These are phyloP conservation scores for Crotophaga sulcirostris DNA, from an alignment of 2,113 vertebrate genomes.

Conservation along the genomic window DNA sequence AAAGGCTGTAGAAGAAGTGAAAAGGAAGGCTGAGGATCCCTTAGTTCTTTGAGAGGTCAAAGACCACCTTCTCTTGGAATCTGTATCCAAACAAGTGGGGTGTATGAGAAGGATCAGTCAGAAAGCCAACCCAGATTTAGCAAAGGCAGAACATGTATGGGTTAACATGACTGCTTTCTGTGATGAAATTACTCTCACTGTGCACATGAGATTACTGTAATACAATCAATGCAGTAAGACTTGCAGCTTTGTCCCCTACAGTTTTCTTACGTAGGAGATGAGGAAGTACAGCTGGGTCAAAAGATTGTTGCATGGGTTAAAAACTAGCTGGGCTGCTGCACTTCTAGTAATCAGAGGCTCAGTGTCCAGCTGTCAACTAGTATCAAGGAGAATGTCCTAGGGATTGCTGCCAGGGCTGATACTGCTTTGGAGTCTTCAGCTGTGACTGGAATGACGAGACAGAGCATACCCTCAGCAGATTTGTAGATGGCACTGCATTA, in stretches of 20 bases:
- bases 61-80: not conserved
- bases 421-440: not conserved
- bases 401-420: not conserved
- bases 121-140: not conserved
- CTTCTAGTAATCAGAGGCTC: not conserved
- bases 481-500: not conserved
- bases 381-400: not conserved
- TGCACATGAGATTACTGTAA: not conserved
- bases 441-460: not conserved
- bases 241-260: not conserved
- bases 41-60: not conserved
- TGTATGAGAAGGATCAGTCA: not conserved
- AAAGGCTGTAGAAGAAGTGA: not conserved
- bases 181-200: not conserved
- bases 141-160: not conserved
- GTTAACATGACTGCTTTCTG: not conserved
- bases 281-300: not conserved
- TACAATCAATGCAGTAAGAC: not conserved
- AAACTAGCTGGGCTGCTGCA: not conserved
- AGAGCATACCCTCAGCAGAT: not conserved
- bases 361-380: not conserved
- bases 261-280: not conserved
- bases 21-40: not conserved
- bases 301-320: not conserved
- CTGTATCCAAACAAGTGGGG: not conserved